A percentile compares a stretch with the other conserved stretches of the same genome.
These are phyloP conservation scores for Sepiola atlantica DNA, from an alignment of 2,888 invertebrate species.

Conservation along the genomic window DNA sequence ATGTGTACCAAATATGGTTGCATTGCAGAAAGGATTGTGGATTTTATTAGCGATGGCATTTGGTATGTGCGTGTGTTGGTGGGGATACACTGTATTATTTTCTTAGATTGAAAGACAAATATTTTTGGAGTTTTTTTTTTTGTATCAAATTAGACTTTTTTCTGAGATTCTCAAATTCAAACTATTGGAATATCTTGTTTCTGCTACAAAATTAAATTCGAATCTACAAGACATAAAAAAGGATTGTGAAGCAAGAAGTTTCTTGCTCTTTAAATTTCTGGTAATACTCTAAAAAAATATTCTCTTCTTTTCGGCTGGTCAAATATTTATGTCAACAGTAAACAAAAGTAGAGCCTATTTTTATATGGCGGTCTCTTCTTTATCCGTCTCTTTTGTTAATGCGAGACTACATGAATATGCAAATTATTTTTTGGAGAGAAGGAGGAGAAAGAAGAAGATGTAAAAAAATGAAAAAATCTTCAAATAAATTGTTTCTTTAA, in stretches of 20 bases:
- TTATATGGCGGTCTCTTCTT: neutral
- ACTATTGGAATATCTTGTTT: too few species aligned
- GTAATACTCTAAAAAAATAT: neutral
- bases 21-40: too few species aligned
- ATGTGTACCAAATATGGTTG: too few species aligned
- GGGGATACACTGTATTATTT: too few species aligned
- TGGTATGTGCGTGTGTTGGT: too few species aligned
- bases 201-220: too few species aligned
- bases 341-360: neutral
- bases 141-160: too few species aligned
- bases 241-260: neutral
- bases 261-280: neutral
- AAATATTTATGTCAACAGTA: conserved; percentile 32
- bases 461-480: neutral
- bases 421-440: neutral
- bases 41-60: too few species aligned
- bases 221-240: too few species aligned
- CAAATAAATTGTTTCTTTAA: conserved; percentile 13
- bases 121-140: too few species aligned
- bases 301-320: conserved; percentile 32
- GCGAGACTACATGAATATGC: conserved; percentile 20
- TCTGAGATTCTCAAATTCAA: too few species aligned
- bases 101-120: too few species aligned
- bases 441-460: neutral
- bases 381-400: neutral